Base-by-base conservation (phyloP, 2,113 vertebrate species). In the Bolborhynchus lineola region DNA sequence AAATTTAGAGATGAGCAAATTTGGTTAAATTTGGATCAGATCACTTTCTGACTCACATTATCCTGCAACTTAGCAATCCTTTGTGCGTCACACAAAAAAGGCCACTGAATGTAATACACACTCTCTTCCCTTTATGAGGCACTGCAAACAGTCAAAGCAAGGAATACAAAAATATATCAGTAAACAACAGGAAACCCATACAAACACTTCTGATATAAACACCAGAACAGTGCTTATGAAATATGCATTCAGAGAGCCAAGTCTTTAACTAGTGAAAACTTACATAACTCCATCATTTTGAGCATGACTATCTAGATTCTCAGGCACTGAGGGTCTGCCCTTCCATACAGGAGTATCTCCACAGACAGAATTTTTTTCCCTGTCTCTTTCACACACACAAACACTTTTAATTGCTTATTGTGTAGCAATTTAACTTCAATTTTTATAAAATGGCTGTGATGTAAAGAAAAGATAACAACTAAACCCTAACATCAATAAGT, bases 1-100 rank as follows among this genome's bases (percentile, higher is more conserved):
- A 91, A 93, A 94, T 88, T 88, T 96, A 75, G 92, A 88, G 52
- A 89, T 35, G 76, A 92, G 88, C 88, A 92, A 90, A 78, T 74
- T 39, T 65, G 44, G 60, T 55, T 96, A 95, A 77, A 92, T 92
- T 93, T 93, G 88, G 76, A 95, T 84, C 80, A 65, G 82, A 75
- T 82, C 76, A 31, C 60, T 93, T 76, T 94, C 72, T 96, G 95
- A 88, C 90, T 97, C 95, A 96, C 64, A 44, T 88, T 68, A 75
- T 59, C 68, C 76, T 52, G 33, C 33, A 52, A 81, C 76, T 1
- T 78, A 91, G 76, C 92, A 83, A 44, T 64, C 65, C 76, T 83
- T 49, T 72, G 24, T 49, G 28, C 11, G 4, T 44, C 82, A 81
- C 50, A 47, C 41, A 23, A 28, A 62, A 91, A 82, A 88, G 68